Percentiles rank a stretch among this genome's conserved stretches.
These are phyloP conservation scores for Cranoglanis bouderius DNA, from an alignment of 2,113 vertebrate genomes.

Conservation along the genomic window DNA sequence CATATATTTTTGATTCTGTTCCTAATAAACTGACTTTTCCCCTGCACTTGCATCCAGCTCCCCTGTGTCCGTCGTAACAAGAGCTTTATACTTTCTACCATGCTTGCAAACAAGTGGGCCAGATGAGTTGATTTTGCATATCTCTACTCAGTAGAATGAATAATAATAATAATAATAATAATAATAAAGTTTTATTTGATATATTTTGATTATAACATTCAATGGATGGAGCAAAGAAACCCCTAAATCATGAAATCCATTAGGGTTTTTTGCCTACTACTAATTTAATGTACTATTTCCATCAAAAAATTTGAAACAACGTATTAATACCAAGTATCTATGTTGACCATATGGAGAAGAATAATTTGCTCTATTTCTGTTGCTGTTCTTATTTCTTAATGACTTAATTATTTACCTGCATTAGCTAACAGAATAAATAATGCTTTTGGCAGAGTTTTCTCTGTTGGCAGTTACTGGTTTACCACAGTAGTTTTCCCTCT, in stretches of 20 bases:
- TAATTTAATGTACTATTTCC: not conserved
- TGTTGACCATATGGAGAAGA: not conserved
- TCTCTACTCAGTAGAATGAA: not conserved
- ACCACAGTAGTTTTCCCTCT: not conserved
- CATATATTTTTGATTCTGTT: too few relatives aligned
- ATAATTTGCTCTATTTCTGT: not conserved
- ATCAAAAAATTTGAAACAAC: not conserved
- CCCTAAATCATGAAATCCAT: not conserved
- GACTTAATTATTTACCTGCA: conserved; percentile 14
- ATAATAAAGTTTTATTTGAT: too few relatives aligned
- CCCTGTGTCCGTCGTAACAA: too few relatives aligned
- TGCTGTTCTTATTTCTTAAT: not conserved
- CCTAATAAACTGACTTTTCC: too few relatives aligned
- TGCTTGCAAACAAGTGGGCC: not conserved
- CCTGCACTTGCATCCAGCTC: too few relatives aligned
- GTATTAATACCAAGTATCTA: not conserved
- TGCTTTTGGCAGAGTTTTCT: not conserved
- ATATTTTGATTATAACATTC: not conserved
- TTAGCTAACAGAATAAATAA: not conserved
- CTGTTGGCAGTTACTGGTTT: not conserved
- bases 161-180: not conserved
- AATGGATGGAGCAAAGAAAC: not conserved
- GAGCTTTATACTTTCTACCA: not conserved
- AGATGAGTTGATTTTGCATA: not conserved
- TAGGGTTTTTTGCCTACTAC: not conserved